A percentile compares a stretch with the other conserved stretches of the same genome.
phyloP scores from a whole-genome alignment of 2,888 invertebrate species.

The Sminthurinus aureus region DNA sequence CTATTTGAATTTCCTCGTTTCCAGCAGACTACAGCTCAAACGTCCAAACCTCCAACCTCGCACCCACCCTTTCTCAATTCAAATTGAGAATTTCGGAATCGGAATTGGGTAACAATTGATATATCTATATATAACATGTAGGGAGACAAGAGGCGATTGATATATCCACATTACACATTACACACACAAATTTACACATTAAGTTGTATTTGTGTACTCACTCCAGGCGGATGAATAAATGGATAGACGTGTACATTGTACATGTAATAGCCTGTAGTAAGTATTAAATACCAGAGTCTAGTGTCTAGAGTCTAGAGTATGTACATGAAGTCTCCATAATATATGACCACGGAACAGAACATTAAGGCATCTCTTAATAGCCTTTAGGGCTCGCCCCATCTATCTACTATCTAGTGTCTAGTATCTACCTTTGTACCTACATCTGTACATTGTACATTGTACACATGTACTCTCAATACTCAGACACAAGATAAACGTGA shows the following conservation, averaged over 20 bases:
- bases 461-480: no score
- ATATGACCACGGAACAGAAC: not conserved
- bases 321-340: not conserved
- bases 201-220: not conserved
- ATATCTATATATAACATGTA: not conserved
- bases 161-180: not conserved
- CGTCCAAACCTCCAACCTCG: not conserved
- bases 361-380: slow-evolving; percentile 7
- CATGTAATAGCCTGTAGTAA: no score
- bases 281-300: no score
- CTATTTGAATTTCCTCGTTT: not conserved
- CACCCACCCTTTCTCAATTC: not conserved
- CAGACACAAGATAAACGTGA: not conserved
- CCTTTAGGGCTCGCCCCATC: slow-evolving; percentile 5
- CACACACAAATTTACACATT: not conserved
- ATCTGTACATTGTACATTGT: no score
- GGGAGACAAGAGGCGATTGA: not conserved
- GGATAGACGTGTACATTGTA: no score
- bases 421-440: no score
- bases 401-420: not conserved
- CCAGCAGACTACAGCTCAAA: not conserved
- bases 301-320: no score
- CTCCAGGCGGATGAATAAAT: no score
- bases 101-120: not conserved
- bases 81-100: not conserved